Conservation (phyloP, 2,113 vertebrate genomes). For the Paraplagusia blochii region DNA sequence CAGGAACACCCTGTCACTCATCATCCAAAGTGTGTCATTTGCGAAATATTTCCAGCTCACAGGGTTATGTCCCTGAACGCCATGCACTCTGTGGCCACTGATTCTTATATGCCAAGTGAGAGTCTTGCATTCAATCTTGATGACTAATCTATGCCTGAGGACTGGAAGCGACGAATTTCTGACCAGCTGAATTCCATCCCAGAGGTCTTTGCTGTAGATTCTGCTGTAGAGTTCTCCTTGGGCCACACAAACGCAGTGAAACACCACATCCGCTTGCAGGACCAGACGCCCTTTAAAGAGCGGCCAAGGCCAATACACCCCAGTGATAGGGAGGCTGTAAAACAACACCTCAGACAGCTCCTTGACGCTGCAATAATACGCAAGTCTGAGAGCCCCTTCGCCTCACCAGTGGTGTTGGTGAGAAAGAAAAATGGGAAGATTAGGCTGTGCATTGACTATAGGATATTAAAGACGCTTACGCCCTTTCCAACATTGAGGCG, state of each 20-base stretch:
- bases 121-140: background rate
- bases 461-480: too few species aligned
- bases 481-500: too few species aligned
- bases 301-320: too few species aligned
- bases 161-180: background rate
- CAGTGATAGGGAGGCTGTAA: too few species aligned
- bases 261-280: slow-evolving; percentile 20
- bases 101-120: background rate
- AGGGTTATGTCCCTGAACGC: background rate
- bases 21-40: background rate
- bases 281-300: too few species aligned
- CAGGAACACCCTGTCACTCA: background rate
- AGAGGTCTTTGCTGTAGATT: slow-evolving; percentile 13
- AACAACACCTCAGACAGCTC: too few species aligned
- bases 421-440: too few species aligned
- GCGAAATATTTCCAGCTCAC: background rate
- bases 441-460: too few species aligned
- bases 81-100: background rate
- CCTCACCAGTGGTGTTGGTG: too few species aligned
- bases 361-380: too few species aligned
- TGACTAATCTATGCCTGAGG: background rate
- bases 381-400: too few species aligned
- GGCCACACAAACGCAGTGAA: slow-evolving; percentile 5
- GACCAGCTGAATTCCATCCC: background rate
- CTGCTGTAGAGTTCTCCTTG: background rate